Conservation (phyloP, 1,140 invertebrate genomes). For the Megalopta genalis region DNA sequence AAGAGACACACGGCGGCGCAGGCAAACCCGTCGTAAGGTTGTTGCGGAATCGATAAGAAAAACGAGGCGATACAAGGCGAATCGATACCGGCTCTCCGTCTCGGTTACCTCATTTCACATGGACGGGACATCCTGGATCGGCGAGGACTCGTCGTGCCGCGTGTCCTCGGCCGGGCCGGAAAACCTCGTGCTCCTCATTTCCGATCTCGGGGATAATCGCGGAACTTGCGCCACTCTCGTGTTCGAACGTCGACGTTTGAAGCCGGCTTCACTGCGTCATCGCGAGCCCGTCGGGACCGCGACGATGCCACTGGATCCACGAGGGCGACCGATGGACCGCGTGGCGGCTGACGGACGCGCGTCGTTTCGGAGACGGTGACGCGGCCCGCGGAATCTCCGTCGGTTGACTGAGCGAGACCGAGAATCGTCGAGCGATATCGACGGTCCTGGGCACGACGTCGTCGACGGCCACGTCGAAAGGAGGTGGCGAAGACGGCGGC, state of each 20-base stretch:
- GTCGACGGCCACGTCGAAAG: conserved; percentile 57
- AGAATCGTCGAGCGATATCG: neutral
- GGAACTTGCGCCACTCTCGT: too few species aligned
- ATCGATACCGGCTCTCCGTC: conserved; percentile 7
- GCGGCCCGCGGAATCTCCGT: conserved; percentile 33
- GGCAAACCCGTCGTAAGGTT: neutral
- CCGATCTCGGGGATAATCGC: too few species aligned
- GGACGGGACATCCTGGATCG: neutral
- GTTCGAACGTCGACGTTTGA: too few species aligned
- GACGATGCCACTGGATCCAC: too few species aligned
- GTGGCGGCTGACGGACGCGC: neutral
- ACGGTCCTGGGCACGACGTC: conserved; percentile 30
- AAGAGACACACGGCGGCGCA: neutral
- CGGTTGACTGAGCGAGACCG: neutral
- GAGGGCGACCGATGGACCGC: neutral
- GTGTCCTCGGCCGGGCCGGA: neutral
- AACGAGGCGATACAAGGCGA: neutral
- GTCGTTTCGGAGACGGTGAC: conserved; percentile 13
- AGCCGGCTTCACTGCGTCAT: too few species aligned
- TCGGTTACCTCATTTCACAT: conserved; percentile 34
- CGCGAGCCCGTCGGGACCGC: too few species aligned
- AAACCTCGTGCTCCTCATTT: neutral
- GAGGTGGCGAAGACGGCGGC: conserved; percentile 41
- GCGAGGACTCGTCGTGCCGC: neutral
- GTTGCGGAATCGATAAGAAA: neutral